Conservation (phyloP, 2,797 vertebrate genomes). For the Gouania willdenowi region DNA sequence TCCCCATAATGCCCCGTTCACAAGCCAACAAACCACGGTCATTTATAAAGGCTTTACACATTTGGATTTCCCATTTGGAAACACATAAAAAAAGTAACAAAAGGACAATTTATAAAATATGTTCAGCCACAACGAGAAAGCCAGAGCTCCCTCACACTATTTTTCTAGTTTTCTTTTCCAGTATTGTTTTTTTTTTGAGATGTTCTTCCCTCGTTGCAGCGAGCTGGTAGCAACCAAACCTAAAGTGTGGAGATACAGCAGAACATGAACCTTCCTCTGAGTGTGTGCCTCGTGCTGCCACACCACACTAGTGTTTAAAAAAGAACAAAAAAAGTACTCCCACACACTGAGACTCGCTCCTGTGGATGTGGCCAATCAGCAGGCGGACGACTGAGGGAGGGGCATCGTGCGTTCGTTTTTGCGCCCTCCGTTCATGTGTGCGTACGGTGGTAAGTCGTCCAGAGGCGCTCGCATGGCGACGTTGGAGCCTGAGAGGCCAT, state of each 20-base stretch:
- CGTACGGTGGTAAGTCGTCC: conserved; percentile 89
- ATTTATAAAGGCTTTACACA: conserved; percentile 55
- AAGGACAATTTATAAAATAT: conserved; percentile 72
- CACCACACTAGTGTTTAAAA: conserved; percentile 15
- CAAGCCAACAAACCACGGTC: conserved; percentile 38
- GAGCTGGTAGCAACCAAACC: conserved; percentile 55
- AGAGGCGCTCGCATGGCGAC: conserved; percentile 81
- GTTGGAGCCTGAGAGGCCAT: conserved; percentile 66
- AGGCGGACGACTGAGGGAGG: conserved; percentile 94
- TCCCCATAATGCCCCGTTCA: conserved; percentile 58
- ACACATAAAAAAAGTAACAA: conserved; percentile 70
- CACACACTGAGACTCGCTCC: conserved; percentile 26
- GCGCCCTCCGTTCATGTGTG: conserved; percentile 96
- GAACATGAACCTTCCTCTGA: conserved; percentile 59
- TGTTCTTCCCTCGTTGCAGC: conserved; percentile 54
- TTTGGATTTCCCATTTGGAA: conserved; percentile 49
- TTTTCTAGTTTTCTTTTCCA: conserved; percentile 11
- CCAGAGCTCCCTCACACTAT: conserved; percentile 7
- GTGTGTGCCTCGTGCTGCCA: conserved; percentile 33
- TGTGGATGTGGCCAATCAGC: conserved; percentile 61
- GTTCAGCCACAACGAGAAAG: conserved; percentile 75
- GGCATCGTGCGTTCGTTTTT: conserved; percentile 91
- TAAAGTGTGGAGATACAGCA: conserved; percentile 83
- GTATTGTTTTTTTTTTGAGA: conserved; percentile 1
- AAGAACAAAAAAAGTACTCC: background rate